Evolutionary conservation across 2,888 invertebrate genomes (phyloP).

Genomic region (Aleiodes alternator): DNA sequence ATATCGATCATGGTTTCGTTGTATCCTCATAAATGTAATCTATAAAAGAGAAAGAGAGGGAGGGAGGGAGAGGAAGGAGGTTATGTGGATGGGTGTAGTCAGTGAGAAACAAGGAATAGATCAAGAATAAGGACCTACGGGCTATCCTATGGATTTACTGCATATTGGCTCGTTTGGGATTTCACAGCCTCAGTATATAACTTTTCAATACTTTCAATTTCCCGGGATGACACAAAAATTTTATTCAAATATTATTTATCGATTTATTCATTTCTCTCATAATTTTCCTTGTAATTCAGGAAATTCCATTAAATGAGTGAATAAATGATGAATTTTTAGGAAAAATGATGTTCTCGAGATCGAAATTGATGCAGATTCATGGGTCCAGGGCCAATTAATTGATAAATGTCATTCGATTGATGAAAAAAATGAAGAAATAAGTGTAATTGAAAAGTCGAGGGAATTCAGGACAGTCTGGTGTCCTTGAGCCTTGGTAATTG

Average conservation of each 20-base stretch:
- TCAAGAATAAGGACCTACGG: conserved; percentile 56
- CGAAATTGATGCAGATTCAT: background rate
- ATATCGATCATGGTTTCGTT: conserved; percentile 41
- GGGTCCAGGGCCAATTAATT: background rate
- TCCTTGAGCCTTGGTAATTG: conserved; percentile 64
- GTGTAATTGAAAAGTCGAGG: conserved; percentile 12
- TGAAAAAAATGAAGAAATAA: background rate
- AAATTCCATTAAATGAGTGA: too few species aligned
- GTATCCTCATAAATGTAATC: conserved; percentile 55
- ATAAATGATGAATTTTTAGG: background rate
- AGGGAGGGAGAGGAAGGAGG: conserved; percentile 25
- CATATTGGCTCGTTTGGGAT: conserved; percentile 57
- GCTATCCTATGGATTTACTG: conserved; percentile 65
- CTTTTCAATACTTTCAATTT: conserved; percentile 21
- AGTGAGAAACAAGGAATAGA: conserved; percentile 55
- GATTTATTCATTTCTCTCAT: background rate
- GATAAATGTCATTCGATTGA: background rate
- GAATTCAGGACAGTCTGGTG: conserved; percentile 5
- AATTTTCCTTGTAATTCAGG: background rate
- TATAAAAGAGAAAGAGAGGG: conserved; percentile 53
- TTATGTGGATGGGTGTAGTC: background rate
- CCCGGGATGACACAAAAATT: background rate
- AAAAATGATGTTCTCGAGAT: background rate
- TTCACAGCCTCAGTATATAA: conserved; percentile 7
- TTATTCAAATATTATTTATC: conserved; percentile 9